Evolutionary conservation across 2,797 vertebrate species (phyloP), one percentile per base, ranked within the genome.

Genomic region (Falco novaeseelandiae): DNA sequence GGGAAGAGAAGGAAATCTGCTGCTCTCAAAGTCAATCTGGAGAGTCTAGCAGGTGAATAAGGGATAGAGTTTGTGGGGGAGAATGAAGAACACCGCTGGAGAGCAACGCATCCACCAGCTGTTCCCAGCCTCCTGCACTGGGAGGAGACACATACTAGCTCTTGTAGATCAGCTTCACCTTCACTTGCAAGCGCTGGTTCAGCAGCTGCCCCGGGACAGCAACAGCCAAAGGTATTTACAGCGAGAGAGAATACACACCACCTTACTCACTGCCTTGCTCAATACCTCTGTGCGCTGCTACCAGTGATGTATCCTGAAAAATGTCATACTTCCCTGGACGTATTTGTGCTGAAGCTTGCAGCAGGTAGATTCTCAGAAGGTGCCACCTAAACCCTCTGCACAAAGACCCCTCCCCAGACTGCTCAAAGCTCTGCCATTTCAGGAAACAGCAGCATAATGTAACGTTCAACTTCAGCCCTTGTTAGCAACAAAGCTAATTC

Each of bases 251-350:
- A 88, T 12, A 58, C 38, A 36, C 38, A 40, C 1, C 34, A 7
- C 20, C 44, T 52, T 18, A 44, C 48, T 29, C 2, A 0, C 42
- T 9, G 58, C 80, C 44, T 6, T 73, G 81, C 73, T 51, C 27
- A 32, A 19, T 1, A 48, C 30, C 72, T 48, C 59, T 32, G 1
- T 3, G 14, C 4, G 14, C 3, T 70, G 83, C 78, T 72, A 51
- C 25, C 15, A 54, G 19, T 4, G 1, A 44, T 1, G 14, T 2
- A 46, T 18, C 46, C 66, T 3, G 1, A 81, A 61, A 71, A 21
- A 46, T 0, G 0, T 2, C 2, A 0, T 3, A 0, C 73, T 66
- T 62, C 34, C 52, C 1, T 0, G 4, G 36, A 30, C 16, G 34
- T 30, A 16, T 20, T 72, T 72, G 61, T 52, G 76, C n/a, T 25